Conservation (phyloP, 2,797 vertebrate species). For the Crax fasciolata region DNA sequence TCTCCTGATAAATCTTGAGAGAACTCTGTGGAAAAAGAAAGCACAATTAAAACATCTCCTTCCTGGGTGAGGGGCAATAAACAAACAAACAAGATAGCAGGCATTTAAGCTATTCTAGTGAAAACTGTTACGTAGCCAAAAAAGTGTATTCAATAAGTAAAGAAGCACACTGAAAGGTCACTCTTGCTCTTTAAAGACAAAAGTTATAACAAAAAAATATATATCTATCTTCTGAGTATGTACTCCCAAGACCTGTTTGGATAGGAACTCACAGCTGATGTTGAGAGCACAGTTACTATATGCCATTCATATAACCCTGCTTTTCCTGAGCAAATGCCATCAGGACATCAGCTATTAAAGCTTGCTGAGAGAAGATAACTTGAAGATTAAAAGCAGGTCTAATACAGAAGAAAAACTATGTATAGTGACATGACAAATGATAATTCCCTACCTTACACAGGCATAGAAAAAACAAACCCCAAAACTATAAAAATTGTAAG, state of each 20-base stretch:
- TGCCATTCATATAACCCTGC: not conserved
- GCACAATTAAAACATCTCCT: not conserved
- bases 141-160: not conserved
- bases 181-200: not conserved
- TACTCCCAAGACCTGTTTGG: not conserved
- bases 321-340: not conserved
- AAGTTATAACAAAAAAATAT: not conserved
- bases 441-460: not conserved
- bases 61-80: not conserved
- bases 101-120: not conserved
- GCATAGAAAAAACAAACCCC: not conserved
- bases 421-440: not conserved
- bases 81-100: not conserved
- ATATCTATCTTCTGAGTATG: not conserved
- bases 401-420: not conserved
- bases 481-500: not conserved
- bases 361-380: not conserved
- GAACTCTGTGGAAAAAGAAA: constrained; percentile 81
- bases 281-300: not conserved
- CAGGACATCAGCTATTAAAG: not conserved
- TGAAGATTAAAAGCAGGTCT: not conserved
- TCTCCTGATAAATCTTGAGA: constrained; percentile 85
- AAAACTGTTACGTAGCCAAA: not conserved
- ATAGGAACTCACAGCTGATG: not conserved
- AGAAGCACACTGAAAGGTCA: not conserved